A percentile compares a stretch with the other conserved stretches of the same genome.
phyloP scores from a whole-genome alignment of 2,797 vertebrate genomes.

The Okamejei kenojei region DNA sequence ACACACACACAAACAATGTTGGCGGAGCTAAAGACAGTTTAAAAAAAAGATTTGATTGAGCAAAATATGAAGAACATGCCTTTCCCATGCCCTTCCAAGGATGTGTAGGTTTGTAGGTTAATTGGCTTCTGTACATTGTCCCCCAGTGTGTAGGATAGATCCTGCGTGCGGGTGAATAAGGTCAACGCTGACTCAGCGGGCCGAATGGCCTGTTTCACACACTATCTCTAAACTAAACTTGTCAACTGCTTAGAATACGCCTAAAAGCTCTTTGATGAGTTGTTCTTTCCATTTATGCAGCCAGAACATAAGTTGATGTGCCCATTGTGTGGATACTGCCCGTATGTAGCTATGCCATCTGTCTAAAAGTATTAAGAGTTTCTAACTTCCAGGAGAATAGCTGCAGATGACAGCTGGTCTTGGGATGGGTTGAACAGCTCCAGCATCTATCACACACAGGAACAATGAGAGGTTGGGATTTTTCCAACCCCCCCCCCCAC shows the following conservation, averaged over 20 bases:
- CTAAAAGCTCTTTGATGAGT: not conserved
- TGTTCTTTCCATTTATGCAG: conserved; percentile 2
- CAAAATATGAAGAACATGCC: not conserved
- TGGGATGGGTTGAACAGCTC: not conserved
- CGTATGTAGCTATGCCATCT: not conserved
- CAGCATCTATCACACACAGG: not conserved
- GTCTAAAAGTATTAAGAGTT: not conserved
- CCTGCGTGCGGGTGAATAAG: no score
- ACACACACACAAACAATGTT: not conserved
- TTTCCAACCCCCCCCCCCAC: not conserved
- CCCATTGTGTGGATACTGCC: conserved; percentile 14
- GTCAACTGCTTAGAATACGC: not conserved
- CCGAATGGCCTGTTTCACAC: no score
- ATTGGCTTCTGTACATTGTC: no score
- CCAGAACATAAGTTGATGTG: not conserved
- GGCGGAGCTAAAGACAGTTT: not conserved
- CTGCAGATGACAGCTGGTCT: conserved; percentile 18
- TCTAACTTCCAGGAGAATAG: not conserved
- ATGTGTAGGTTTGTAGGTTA: no score
- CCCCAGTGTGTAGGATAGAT: no score
- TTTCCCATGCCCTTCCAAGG: not conserved
- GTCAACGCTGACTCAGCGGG: no score
- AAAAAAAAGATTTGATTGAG: not conserved
- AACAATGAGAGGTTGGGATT: not conserved
- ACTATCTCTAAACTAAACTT: no score